Evolutionary conservation across 2,888 invertebrate genomes (phyloP).

Genomic region (Eupithecia exiguata): DNA sequence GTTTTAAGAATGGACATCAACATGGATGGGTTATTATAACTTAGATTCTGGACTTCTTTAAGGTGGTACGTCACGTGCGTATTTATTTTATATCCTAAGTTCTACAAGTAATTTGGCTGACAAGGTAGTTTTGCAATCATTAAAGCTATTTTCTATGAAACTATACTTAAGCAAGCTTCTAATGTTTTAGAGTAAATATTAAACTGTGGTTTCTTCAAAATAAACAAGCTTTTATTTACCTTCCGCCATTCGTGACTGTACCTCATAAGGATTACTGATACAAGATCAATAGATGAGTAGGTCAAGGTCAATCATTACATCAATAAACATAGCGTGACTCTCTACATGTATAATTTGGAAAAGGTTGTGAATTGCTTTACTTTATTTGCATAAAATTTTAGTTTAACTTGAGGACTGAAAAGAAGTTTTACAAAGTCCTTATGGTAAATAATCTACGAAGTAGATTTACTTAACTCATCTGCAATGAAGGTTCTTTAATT

Average conservation of each 20-base stretch:
- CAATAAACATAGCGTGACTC: slow-evolving; percentile 5
- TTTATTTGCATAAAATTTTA: not conserved
- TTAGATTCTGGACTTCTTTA: not conserved
- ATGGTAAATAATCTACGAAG: not conserved
- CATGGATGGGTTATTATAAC: not conserved
- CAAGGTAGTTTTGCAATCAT: not conserved
- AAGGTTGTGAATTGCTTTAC: not conserved
- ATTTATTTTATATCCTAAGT: not conserved
- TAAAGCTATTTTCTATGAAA: no score
- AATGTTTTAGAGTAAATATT: not conserved
- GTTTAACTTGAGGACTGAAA: not conserved
- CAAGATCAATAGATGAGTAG: slow-evolving; percentile 11
- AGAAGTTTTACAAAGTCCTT: not conserved
- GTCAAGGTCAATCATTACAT: not conserved
- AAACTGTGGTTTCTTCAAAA: not conserved
- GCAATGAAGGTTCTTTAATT: no score
- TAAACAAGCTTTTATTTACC: not conserved
- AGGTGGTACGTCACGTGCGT: no score
- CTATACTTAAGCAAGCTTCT: no score
- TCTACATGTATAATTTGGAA: not conserved
- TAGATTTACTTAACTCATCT: no score
- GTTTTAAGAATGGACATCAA: no score
- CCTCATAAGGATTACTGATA: slow-evolving; percentile 6
- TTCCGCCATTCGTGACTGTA: slow-evolving; percentile 6
- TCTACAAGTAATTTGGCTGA: not conserved